phyloP scores from a whole-genome alignment of 2,113 vertebrate species.

The Clarias magur region DNA sequence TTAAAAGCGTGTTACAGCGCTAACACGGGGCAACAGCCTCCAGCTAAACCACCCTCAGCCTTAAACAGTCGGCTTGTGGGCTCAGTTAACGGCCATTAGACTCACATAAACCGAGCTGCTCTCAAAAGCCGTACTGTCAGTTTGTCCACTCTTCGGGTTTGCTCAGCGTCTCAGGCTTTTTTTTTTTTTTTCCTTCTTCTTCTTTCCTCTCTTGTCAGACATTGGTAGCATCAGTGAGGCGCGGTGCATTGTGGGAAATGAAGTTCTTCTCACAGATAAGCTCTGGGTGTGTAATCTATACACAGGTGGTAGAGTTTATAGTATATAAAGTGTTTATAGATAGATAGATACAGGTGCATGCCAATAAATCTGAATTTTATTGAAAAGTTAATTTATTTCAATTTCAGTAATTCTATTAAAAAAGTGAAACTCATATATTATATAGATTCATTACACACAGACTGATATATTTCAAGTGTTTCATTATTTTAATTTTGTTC shows the following conservation, averaged over 20 bases:
- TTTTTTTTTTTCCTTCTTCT: not conserved
- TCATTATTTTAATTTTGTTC: too few species aligned
- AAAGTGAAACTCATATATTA: too few species aligned
- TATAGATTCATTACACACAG: too few species aligned
- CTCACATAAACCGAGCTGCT: not conserved
- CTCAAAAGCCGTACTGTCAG: not conserved
- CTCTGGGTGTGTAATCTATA: not conserved
- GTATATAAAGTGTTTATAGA: too few species aligned
- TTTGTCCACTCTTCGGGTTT: slow-evolving; percentile 21
- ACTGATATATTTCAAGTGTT: too few species aligned
- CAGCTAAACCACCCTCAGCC: not conserved
- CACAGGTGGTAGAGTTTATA: not conserved
- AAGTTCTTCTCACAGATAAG: slow-evolving; percentile 38
- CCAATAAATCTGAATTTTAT: too few species aligned
- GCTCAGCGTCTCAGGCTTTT: slow-evolving; percentile 31
- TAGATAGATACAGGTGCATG: too few species aligned
- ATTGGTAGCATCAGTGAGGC: slow-evolving; percentile 41
- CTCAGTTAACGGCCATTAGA: not conserved
- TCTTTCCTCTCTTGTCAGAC: slow-evolving; percentile 49
- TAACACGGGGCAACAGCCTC: not conserved
- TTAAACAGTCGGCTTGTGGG: not conserved
- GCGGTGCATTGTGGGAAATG: slow-evolving; percentile 58
- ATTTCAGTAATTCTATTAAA: too few species aligned
- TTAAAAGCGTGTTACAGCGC: not conserved
- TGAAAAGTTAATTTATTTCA: too few species aligned